A percentile compares a stretch with the other conserved stretches of the same genome.
Evolutionary conservation across 1,140 invertebrate genomes (phyloP).

Genomic region (Oryzaephilus surinamensis): DNA sequence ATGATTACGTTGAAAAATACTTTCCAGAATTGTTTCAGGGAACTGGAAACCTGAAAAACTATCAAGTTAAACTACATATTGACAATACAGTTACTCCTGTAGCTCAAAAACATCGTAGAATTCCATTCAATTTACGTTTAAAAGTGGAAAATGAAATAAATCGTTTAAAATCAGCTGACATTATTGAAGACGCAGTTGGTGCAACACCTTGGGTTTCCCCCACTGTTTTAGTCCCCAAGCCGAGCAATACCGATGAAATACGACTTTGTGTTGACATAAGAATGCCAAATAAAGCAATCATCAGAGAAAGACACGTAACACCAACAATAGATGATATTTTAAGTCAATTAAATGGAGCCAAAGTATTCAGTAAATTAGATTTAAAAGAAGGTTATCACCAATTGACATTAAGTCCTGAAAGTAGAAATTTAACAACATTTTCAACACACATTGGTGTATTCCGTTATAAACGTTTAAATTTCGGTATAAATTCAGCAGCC

Average conservation of each 20-base stretch:
- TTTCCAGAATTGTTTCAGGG: not conserved
- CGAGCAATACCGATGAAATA: conserved; percentile 19
- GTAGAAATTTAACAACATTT: conserved; percentile 32
- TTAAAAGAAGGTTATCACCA: conserved; percentile 13
- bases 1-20: not conserved
- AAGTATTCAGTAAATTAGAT: conserved; percentile 13
- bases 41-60: not conserved
- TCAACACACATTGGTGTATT: conserved; percentile 29
- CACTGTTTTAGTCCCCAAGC: conserved; percentile 26
- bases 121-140: conserved; percentile 4
- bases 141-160: conserved; percentile 8
- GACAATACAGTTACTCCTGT: not conserved
- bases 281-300: conserved; percentile 29
- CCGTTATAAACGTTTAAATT: conserved; percentile 32
- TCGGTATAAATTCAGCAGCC: conserved; percentile 14
- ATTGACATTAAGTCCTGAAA: conserved; percentile 13
- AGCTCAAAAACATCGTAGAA: conserved; percentile 2
- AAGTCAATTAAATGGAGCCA: conserved; percentile 20
- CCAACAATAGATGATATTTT: conserved; percentile 30
- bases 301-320: conserved; percentile 28
- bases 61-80: conserved; percentile 2
- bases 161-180: conserved; percentile 2
- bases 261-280: conserved; percentile 35
- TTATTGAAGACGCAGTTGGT: conserved; percentile 24
- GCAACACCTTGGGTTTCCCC: conserved; percentile 34